phyloP scores from a whole-genome alignment of 2,888 invertebrate genomes.

The Leptogaster cylindrica region DNA sequence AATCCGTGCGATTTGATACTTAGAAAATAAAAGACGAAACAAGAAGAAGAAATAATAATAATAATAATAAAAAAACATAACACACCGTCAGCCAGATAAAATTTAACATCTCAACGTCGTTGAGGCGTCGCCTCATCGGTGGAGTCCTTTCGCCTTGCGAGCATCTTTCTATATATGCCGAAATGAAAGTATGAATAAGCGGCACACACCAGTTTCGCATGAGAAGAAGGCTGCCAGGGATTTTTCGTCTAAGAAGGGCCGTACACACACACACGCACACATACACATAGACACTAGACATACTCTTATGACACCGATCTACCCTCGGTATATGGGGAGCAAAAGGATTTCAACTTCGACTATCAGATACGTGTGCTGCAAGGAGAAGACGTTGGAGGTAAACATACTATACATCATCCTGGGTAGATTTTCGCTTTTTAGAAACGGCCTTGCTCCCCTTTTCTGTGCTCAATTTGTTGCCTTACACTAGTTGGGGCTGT shows the following conservation, averaged over 20 bases:
- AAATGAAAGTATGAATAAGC: not conserved
- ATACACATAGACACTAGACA: not conserved
- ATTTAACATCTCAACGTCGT: slow-evolving; percentile 33
- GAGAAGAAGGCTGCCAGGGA: slow-evolving; percentile 25
- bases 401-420: slow-evolving; percentile 37
- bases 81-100: slow-evolving; percentile 31
- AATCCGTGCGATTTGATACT: too few species aligned
- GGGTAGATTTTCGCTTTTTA: slow-evolving; percentile 37
- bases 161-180: slow-evolving; percentile 29
- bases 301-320: not conserved
- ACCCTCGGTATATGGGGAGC: not conserved
- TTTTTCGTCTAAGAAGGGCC: slow-evolving; percentile 24
- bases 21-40: too few species aligned
- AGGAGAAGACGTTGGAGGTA: slow-evolving; percentile 34
- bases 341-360: slow-evolving; percentile 7
- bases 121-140: not conserved
- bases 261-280: not conserved
- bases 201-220: slow-evolving; percentile 5
- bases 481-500: not conserved
- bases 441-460: slow-evolving; percentile 36
- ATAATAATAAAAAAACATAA: too few species aligned
- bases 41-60: too few species aligned
- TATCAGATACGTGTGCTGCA: slow-evolving; percentile 18
- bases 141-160: slow-evolving; percentile 23
- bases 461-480: slow-evolving; percentile 35